A percentile compares a stretch with the other conserved stretches of the same genome.
These are phyloP conservation scores for Calameuta pallipes DNA, from an alignment of 2,888 invertebrate species.

Conservation along the genomic window DNA sequence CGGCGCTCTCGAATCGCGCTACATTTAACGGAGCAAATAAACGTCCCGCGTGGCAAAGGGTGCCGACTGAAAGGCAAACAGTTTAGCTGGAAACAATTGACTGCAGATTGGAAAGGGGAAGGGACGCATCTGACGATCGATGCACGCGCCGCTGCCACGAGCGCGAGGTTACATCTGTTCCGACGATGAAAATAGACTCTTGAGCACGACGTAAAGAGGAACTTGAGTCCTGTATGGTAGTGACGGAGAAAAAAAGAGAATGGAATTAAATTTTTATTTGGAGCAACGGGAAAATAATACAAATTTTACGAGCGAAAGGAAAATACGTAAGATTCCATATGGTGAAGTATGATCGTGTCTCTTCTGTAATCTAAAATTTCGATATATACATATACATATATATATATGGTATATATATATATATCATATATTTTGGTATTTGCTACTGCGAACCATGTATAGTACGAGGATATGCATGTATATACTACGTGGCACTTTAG, in stretches of 20 bases:
- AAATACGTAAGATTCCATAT: not conserved
- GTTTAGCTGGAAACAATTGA: constrained; percentile 67
- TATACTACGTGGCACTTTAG: not conserved
- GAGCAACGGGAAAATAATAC: constrained; percentile 22
- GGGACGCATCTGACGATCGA: constrained; percentile 56
- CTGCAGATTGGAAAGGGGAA: constrained; percentile 65
- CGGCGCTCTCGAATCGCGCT: constrained; percentile 29
- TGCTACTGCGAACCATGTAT: not conserved
- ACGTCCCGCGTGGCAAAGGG: constrained; percentile 58
- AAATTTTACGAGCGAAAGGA: constrained; percentile 6
- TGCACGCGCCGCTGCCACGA: constrained; percentile 56
- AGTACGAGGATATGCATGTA: not conserved
- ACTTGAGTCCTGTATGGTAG: not conserved
- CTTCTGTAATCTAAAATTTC: not conserved
- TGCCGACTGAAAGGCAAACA: constrained; percentile 66
- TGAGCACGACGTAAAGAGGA: constrained; percentile 36
- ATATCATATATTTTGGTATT: not conserved
- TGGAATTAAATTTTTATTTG: constrained; percentile 36
- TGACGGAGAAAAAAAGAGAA: constrained; percentile 17
- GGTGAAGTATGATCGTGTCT: not conserved
- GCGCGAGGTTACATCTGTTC: constrained; percentile 62
- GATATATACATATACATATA: too few species aligned
- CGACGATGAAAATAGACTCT: constrained; percentile 59
- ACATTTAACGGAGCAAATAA: constrained; percentile 61
- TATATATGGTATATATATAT: too few species aligned